These are phyloP conservation scores for Leistus spinibarbis DNA, from an alignment of 2,888 invertebrate species.

Conservation along the genomic window DNA sequence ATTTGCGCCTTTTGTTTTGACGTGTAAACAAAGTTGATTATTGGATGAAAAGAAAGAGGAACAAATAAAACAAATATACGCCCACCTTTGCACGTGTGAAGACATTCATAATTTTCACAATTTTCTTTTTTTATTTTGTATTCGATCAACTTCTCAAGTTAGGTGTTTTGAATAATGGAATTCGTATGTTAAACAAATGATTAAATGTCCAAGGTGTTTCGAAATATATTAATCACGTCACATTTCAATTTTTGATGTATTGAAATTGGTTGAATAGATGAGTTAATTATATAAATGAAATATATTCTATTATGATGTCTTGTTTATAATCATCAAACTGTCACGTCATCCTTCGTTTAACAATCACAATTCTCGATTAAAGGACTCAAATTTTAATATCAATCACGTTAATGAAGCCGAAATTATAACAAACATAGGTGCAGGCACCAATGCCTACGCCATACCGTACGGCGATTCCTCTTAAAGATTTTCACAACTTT, in stretches of 20 bases:
- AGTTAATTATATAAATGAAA: not conserved
- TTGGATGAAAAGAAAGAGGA: not conserved
- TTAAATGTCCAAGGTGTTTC: constrained; percentile 20
- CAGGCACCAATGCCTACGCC: no score
- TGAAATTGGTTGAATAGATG: not conserved
- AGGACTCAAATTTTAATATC: constrained; percentile 1
- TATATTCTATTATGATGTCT: not conserved
- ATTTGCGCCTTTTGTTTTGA: constrained; percentile 17
- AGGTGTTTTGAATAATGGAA: constrained; percentile 33
- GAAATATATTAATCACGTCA: constrained; percentile 21
- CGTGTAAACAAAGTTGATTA: not conserved
- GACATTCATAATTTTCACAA: not conserved
- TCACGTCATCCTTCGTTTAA: not conserved
- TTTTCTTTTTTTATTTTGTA: not conserved
- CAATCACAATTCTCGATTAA: not conserved
- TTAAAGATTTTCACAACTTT: no score
- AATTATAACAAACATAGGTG: no score
- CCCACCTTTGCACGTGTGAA: not conserved
- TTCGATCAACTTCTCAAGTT: not conserved
- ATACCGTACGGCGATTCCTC: no score
- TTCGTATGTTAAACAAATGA: constrained; percentile 24
- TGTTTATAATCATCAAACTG: not conserved
- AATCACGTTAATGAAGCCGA: no score
- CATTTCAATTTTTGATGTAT: not conserved
- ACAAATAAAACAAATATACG: not conserved